Evolutionary conservation across 1,140 invertebrate species (phyloP).

Genomic region (Cepaea nemoralis): DNA sequence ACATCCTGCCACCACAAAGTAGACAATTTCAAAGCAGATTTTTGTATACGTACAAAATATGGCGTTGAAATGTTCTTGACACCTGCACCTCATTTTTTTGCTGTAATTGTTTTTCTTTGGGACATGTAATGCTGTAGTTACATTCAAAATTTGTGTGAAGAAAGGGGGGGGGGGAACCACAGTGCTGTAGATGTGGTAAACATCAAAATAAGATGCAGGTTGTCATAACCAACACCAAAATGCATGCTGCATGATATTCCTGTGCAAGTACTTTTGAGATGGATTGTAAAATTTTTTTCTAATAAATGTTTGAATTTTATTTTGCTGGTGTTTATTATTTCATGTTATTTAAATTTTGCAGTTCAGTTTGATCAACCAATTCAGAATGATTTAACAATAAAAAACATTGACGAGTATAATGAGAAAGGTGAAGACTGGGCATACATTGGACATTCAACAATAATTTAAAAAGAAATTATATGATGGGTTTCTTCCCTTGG

Average conservation of each 20-base stretch:
- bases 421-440: no score
- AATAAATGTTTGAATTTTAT: conserved; percentile 7
- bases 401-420: no score
- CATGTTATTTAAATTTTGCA: no score
- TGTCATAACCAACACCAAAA: background rate
- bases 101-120: conserved; percentile 4
- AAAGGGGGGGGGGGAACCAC: background rate
- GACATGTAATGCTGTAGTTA: conserved; percentile 39
- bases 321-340: no score
- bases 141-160: background rate
- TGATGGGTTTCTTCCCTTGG: no score
- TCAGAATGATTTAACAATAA: no score
- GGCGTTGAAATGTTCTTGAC: background rate
- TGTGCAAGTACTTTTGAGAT: conserved; percentile 35
- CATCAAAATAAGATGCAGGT: conserved; percentile 23
- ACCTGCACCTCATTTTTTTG: conserved; percentile 17
- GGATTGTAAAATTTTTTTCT: conserved; percentile 9
- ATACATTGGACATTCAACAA: no score
- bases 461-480: no score
- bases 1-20: conserved; percentile 37
- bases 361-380: no score
- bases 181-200: conserved; percentile 35
- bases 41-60: background rate
- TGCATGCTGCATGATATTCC: background rate
- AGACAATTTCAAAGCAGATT: conserved; percentile 18